Percentiles rank a stretch among this genome's conserved stretches.
These are phyloP conservation scores for Tiliacea aurago DNA, from an alignment of 2,888 invertebrate genomes.

Conservation along the genomic window DNA sequence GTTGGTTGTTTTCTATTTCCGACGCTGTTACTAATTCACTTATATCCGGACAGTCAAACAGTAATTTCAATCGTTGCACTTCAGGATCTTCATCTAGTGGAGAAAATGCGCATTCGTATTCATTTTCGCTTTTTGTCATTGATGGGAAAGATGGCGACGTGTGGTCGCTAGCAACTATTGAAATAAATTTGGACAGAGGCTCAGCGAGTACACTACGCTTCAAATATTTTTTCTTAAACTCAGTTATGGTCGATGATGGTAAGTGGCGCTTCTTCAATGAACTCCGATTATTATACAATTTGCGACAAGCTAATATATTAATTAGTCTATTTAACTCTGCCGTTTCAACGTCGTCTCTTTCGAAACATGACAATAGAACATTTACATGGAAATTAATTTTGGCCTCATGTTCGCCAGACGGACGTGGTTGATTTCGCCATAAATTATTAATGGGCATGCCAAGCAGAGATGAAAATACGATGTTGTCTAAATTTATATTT, in stretches of 20 bases:
- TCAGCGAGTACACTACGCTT: slow-evolving; percentile 84
- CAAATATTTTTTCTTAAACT: slow-evolving; percentile 84
- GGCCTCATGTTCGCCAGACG: slow-evolving; percentile 76
- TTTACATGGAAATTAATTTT: slow-evolving; percentile 86
- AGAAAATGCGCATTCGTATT: slow-evolving; percentile 58
- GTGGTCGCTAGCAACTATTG: slow-evolving; percentile 64
- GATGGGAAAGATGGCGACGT: slow-evolving; percentile 75
- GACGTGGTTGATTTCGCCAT: slow-evolving; percentile 74
- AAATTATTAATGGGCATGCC: slow-evolving; percentile 82
- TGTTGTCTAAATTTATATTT: slow-evolving; percentile 81
- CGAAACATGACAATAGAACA: slow-evolving; percentile 83
- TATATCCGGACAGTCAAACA: slow-evolving; percentile 86
- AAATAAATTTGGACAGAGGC: slow-evolving; percentile 75
- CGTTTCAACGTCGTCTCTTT: slow-evolving; percentile 82
- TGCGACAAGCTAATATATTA: slow-evolving; percentile 83
- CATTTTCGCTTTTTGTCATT: slow-evolving; percentile 74
- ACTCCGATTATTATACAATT: slow-evolving; percentile 84
- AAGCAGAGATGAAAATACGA: slow-evolving; percentile 76
- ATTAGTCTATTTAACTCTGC: slow-evolving; percentile 81
- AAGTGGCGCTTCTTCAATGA: slow-evolving; percentile 79
- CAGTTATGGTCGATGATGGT: slow-evolving; percentile 72
- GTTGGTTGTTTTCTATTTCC: slow-evolving; percentile 81
- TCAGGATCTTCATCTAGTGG: slow-evolving; percentile 66
- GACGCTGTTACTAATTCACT: slow-evolving; percentile 84
- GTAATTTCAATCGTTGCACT: slow-evolving; percentile 71